Conservation (phyloP, 2,113 vertebrate species). For the Pollachius pollachius region DNA sequence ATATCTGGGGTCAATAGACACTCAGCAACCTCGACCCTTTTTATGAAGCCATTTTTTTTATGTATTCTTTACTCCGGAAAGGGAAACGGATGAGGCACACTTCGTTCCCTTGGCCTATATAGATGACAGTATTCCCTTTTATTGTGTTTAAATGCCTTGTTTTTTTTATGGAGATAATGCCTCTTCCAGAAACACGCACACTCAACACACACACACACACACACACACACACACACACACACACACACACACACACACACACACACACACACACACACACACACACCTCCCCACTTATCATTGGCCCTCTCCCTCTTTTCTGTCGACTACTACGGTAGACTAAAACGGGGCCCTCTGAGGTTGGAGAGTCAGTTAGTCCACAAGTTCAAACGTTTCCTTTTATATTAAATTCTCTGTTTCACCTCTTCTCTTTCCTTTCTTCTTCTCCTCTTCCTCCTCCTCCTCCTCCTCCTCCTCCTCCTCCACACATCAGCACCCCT, state of each 20-base stretch:
- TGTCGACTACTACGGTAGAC: constrained; percentile 66
- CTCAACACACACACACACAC: not conserved
- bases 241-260: not conserved
- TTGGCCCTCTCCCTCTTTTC: constrained; percentile 31
- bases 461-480: constrained; percentile 25
- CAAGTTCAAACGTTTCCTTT: constrained; percentile 62
- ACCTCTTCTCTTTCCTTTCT: constrained; percentile 12
- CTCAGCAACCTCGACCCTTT: not conserved
- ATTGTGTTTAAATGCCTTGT: constrained; percentile 48
- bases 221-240: not conserved
- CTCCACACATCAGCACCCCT: constrained; percentile 33
- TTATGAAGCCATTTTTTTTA: not conserved
- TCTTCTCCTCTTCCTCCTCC: not conserved
- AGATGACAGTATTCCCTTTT: constrained; percentile 50
- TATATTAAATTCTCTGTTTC: constrained; percentile 30
- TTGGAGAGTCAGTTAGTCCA: constrained; percentile 42
- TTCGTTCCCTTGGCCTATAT: constrained; percentile 53
- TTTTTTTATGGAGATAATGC: constrained; percentile 60
- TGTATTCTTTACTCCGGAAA: not conserved
- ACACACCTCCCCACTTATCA: constrained; percentile 24
- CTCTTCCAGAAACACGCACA: constrained; percentile 40
- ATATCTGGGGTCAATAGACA: constrained; percentile 36
- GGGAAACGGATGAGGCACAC: constrained; percentile 31
- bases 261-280: not conserved
- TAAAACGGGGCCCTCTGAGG: constrained; percentile 59